Base-by-base conservation (phyloP, 1,140 invertebrate genomes). In the Colletes gigas region DNA sequence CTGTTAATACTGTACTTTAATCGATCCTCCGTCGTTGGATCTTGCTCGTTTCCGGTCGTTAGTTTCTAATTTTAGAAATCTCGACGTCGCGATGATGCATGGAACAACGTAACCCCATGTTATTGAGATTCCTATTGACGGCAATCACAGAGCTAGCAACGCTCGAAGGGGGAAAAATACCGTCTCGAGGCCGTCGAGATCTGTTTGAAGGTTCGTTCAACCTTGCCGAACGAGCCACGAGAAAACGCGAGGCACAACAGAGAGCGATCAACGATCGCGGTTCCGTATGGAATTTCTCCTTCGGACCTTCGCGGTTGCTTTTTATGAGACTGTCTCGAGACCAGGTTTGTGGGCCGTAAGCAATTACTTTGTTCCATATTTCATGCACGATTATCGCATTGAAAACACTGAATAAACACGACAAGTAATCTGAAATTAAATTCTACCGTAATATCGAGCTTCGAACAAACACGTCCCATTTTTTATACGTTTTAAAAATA, bases 191-290 rank as follows among this genome's bases (percentile, higher is more conserved):
- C 66, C 67, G 67, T 15, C 57, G 66, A 57, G 75, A 63, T 63
- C 73, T 57, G 78, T 69, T 69, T 39, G 83, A 78, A 75, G 75
- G 80, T 86, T 83, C 76, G 72, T 85, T 86, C 85, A 85, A 86
- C 83, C 81, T 86, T 85, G 81, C 44, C 30, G n/a, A 67, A 72
- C 41, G 60, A 81, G 30, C n/a, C 54, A 76, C 73, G 72, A 86
- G 67, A 70, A 74, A 72, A 73, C 47, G 39, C 10, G 9, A 65
- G 39, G 15, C 68, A 76, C 55, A 8, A 44, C n/a, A 12, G 30
- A 21, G 17, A 12, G 15, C 30, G 44, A 66, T 78, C 74, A 8
- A 3, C 1, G 47, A 77, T 44, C 57, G 9, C 12, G 55, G 19
- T 60, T 14, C 30, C 57, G n/a, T 21, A n/a, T 30, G 1, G n/a